phyloP scores from a whole-genome alignment of 2,888 invertebrate genomes.

The Drosophila fulvimacula region DNA sequence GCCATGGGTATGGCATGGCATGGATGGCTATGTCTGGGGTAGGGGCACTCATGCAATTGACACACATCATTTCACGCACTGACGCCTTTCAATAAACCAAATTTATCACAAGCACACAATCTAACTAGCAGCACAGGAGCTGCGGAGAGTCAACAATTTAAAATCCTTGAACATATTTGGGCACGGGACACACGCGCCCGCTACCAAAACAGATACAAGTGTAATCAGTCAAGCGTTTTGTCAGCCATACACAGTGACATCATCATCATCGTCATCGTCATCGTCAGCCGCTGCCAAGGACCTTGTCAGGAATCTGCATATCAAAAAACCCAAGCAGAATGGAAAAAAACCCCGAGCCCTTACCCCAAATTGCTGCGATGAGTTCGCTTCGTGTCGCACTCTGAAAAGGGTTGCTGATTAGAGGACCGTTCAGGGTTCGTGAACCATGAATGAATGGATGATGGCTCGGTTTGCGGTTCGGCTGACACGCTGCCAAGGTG shows the following conservation, averaged over 20 bases:
- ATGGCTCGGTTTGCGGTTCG: conserved; percentile 58
- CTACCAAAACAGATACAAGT: conserved; percentile 73
- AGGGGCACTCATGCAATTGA: conserved; percentile 84
- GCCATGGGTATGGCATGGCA: conserved; percentile 19
- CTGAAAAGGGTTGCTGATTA: conserved; percentile 78
- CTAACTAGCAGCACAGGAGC: conserved; percentile 54
- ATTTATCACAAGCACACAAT: conserved; percentile 81
- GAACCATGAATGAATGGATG: conserved; percentile 72
- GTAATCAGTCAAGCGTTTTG: conserved; percentile 82
- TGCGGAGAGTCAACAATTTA: conserved; percentile 68
- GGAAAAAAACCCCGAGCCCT: conserved; percentile 27
- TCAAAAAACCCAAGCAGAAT: conserved; percentile 67
- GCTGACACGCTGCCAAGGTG: conserved; percentile 66
- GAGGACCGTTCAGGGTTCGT: conserved; percentile 61
- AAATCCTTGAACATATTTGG: conserved; percentile 73
- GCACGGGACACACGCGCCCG: conserved; percentile 35
- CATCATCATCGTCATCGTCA: conserved; percentile 48
- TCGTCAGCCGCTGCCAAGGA: conserved; percentile 39
- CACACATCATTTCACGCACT: conserved; percentile 86
- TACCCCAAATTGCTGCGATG: conserved; percentile 47
- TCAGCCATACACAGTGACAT: conserved; percentile 70
- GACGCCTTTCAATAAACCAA: conserved; percentile 85
- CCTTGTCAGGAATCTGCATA: conserved; percentile 77
- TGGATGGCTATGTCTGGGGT: background rate
- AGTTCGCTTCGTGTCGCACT: conserved; percentile 20